Base-by-base conservation (phyloP, 2,888 invertebrate species). In the Sminthurides aquaticus region DNA sequence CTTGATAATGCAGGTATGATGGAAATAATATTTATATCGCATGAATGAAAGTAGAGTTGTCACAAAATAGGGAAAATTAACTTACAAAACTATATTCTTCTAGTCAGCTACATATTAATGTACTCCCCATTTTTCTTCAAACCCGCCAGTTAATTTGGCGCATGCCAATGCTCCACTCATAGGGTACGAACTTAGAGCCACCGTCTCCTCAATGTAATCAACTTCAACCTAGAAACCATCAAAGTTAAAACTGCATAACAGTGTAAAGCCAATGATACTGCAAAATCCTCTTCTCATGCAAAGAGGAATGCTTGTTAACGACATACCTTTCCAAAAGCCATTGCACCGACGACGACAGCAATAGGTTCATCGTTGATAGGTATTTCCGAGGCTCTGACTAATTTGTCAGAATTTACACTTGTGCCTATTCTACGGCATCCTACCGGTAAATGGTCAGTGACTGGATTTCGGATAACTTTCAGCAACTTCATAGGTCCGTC, bases 321-420 rank as follows among this genome's bases (percentile, higher is more conserved):
- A n/a, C n/a, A n/a, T 68, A 98, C 87, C 79, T 89, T 90, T 63
- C 99, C 99, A 80, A 96, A 93, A 0, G 99, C 98, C 88, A 99
- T 96, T 1, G 98, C 95, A 49, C 99, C 99, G 65, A 99, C 83
- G 1, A 97, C 88, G 72, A 99, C 82, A 0, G 89, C 94, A 65
- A 97, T 84, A 0, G 97, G 95, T 66, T 86, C 85, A 69, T 93
- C 89, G 20, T 81, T 80, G 0, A 91, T 91, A 8, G 92, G 91
- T 43, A 97, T 78, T 52, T 92, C 90, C 65, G 85, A 80, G 62
- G 90, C 87, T 74, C 87, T 80, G 22, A 81, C 77, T n/a, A 86
- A 78, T 71, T 87, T 83, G 72, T 88, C 87, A 0, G 92, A 87
- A 71, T 89, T 88, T 79, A 91, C 96, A 8, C 96, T 95, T 83